Percentiles rank a stretch among this genome's conserved stretches.
Evolutionary conservation across 2,113 vertebrate species (phyloP).

Genomic region (Tetraodon nigroviridis): DNA sequence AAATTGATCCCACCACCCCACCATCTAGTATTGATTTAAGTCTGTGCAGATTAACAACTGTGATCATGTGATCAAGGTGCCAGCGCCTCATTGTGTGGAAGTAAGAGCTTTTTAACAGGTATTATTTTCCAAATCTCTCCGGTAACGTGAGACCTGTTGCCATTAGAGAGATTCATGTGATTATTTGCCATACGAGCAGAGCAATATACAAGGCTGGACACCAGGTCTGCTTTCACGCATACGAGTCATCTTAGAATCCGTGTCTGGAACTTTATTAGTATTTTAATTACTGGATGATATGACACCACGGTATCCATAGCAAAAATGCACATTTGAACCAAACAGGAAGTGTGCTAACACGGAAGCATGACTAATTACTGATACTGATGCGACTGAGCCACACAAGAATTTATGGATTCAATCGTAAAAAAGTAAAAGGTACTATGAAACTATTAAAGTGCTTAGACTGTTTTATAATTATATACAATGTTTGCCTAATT

Average conservation of each 20-base stretch:
- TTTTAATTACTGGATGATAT: slow-evolving; percentile 6
- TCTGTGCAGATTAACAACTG: slow-evolving; percentile 57
- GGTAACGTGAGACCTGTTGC: slow-evolving; percentile 53
- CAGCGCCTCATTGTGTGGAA: slow-evolving; percentile 24
- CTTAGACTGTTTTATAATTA: too few relatives aligned
- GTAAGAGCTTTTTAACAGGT: slow-evolving; percentile 40
- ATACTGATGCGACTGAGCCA: too few relatives aligned
- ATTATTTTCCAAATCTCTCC: slow-evolving; percentile 47
- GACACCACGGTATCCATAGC: neutral
- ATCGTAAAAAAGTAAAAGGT: too few relatives aligned
- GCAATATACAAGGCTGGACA: slow-evolving; percentile 3
- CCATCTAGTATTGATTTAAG: slow-evolving; percentile 59
- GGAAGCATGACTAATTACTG: too few relatives aligned
- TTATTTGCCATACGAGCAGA: slow-evolving; percentile 33
- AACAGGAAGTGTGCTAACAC: neutral
- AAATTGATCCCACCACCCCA: slow-evolving; percentile 57
- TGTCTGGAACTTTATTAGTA: slow-evolving; percentile 9
- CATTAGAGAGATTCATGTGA: slow-evolving; percentile 49
- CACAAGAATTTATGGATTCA: too few relatives aligned
- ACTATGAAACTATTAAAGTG: too few relatives aligned
- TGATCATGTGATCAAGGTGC: slow-evolving; percentile 40
- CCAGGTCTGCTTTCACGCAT: slow-evolving; percentile 14
- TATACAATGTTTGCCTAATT: too few relatives aligned
- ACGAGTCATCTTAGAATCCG: slow-evolving; percentile 7
- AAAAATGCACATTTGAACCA: neutral